phyloP scores from a whole-genome alignment of 2,113 vertebrate species.

The Nibea albiflora region DNA sequence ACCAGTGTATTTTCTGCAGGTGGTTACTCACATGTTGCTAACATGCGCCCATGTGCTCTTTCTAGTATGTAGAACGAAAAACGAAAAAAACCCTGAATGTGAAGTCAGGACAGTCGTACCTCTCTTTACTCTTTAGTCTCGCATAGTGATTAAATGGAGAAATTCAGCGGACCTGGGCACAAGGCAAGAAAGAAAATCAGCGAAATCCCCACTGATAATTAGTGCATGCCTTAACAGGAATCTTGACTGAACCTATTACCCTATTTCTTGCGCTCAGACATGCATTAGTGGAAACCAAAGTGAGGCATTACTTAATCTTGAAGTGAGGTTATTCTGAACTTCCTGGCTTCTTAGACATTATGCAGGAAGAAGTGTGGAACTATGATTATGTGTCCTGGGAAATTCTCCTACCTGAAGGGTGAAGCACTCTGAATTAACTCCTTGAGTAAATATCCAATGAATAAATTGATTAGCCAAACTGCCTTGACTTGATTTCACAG shows the following conservation, averaged over 20 bases:
- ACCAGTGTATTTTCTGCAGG: neutral
- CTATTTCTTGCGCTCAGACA: slow-evolving; percentile 41
- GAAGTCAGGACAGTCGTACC: neutral
- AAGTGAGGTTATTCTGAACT: slow-evolving; percentile 21
- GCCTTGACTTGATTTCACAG: slow-evolving; percentile 21
- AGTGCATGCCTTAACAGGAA: slow-evolving; percentile 16
- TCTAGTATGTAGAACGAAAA: too few species aligned
- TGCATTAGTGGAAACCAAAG: slow-evolving; percentile 36
- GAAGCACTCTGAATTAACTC: slow-evolving; percentile 39
- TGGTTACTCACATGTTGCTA: neutral
- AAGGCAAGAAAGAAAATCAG: neutral
- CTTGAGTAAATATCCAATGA: slow-evolving; percentile 44
- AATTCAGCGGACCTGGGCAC: neutral
- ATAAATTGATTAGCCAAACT: slow-evolving; percentile 48
- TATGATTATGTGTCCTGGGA: slow-evolving; percentile 17
- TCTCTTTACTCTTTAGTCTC: neutral
- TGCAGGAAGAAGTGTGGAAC: neutral
- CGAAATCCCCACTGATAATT: slow-evolving; percentile 17
- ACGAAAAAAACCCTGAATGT: neutral
- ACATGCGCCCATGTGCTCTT: too few species aligned
- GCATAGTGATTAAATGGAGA: neutral
- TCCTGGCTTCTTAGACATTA: neutral
- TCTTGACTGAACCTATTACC: slow-evolving; percentile 37
- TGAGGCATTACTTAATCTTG: slow-evolving; percentile 26
- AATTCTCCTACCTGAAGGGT: slow-evolving; percentile 11